Evolutionary conservation across 2,888 invertebrate genomes (phyloP), one percentile per base, ranked within the genome.

Genomic region (Pelosia muscerda): DNA sequence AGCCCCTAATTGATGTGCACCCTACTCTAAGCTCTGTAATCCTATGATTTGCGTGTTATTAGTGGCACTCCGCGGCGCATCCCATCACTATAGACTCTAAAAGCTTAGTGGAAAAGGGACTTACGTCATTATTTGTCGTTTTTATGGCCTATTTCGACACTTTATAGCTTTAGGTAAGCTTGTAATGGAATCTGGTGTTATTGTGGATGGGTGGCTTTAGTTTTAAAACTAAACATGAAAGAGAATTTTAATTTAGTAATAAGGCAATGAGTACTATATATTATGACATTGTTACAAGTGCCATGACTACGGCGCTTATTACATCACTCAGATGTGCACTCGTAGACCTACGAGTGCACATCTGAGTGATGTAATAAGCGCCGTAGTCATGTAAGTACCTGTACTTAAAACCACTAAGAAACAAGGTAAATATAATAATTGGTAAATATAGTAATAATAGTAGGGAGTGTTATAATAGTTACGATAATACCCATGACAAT

Each of bases 11-110:
- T 31, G 31, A 60, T 65, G 31, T 65, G 22, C 76, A 71, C 79
- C 77, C 69, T 68, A 66, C 22, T 54, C 58, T 67, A 65, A 66
- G 74, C 72, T 76, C 74, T 72, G 63, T 90, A 91, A 90, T 88
- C 90, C 90, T 78, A 86, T 88, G 90, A 90, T 90, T 91, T 90
- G 90, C 90, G 90, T 89, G 81, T 79, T 79, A 88, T 84, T 82
- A 86, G 83, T 75, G 84, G 78, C 79, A 76, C 71, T 73, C 75
- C 59, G 68, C 68, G 71, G 71, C 76, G 77, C 78, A 73, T 81
- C 81, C 79, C 81, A 81, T 82, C 78, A 78, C 71, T 68, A 63
- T 65, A 10, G 49, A 61, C 42, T 25, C 38, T 5, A 42, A 25
- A 42, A 61, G 31, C 53, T 57, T 11, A 8, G 15, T 42, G 62